phyloP scores from a whole-genome alignment of 2,888 invertebrate species.

The Synergus umbraculus region DNA sequence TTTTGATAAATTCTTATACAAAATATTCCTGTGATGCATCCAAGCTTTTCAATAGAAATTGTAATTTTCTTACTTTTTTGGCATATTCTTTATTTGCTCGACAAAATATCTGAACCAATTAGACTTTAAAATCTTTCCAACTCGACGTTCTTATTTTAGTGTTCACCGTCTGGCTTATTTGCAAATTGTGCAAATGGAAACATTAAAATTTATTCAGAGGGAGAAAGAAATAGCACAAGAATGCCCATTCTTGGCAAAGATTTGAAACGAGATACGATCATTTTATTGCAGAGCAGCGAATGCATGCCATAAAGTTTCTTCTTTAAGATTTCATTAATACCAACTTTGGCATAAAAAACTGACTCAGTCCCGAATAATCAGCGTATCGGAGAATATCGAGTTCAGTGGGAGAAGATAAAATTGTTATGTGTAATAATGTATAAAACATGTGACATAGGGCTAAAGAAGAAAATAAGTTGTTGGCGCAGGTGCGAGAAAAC shows the following conservation, averaged over 20 bases:
- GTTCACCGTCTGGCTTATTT: neutral
- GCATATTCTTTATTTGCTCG: no score
- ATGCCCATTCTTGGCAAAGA: neutral
- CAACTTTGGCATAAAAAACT: neutral
- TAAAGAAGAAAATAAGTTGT: constrained; percentile 54
- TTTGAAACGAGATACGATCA: neutral
- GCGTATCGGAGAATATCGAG: neutral
- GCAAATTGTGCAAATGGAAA: neutral
- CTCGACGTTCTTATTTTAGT: neutral
- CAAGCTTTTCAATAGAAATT: no score
- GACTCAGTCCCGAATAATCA: neutral
- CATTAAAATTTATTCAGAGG: neutral
- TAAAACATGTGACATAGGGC: neutral
- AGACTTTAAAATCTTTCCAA: neutral
- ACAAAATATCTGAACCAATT: neutral
- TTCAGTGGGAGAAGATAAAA: neutral
- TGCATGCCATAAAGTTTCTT: neutral
- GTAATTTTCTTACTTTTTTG: no score
- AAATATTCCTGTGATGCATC: no score
- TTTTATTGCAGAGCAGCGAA: neutral
- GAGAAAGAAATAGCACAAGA: neutral
- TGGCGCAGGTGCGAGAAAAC: constrained; percentile 62
- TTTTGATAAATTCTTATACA: no score
- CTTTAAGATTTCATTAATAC: neutral
- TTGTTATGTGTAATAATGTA: neutral